A percentile compares a stretch with the other conserved stretches of the same genome.
Evolutionary conservation across 2,888 invertebrate species (phyloP).

Genomic region (Sphaeridia pumilis): DNA sequence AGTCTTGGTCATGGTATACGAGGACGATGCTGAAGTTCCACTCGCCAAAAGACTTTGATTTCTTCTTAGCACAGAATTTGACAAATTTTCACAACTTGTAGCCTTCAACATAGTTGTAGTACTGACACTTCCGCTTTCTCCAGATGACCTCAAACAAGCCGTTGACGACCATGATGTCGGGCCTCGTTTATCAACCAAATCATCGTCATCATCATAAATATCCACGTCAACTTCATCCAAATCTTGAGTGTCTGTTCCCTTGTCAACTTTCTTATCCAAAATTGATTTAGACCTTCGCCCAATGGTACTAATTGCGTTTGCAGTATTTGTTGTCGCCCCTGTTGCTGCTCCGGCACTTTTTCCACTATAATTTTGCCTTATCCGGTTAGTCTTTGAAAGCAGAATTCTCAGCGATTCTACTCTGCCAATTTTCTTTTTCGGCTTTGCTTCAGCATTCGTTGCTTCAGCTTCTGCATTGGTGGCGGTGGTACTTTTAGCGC

Average conservation of each 20-base stretch:
- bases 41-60: background rate
- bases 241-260: slow-evolving; percentile 30
- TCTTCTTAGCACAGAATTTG: background rate
- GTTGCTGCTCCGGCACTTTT: slow-evolving; percentile 2
- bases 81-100: slow-evolving; percentile 31
- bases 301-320: background rate
- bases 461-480: background rate
- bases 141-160: background rate
- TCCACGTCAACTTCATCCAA: slow-evolving; percentile 14
- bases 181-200: slow-evolving; percentile 1
- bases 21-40: slow-evolving; percentile 5
- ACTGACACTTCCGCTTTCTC: background rate
- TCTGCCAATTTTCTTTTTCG: slow-evolving; percentile 40
- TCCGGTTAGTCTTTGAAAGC: slow-evolving; percentile 40
- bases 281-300: background rate
- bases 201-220: slow-evolving; percentile 13
- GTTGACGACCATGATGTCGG: background rate
- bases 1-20: background rate
- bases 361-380: slow-evolving; percentile 25
- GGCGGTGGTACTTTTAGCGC: background rate
- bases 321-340: background rate
- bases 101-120: slow-evolving; percentile 17
- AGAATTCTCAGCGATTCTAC: slow-evolving; percentile 48
- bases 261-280: slow-evolving; percentile 19
- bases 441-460: background rate